Base-by-base conservation (phyloP, 2,113 vertebrate genomes). In the Macquaria australasica region DNA sequence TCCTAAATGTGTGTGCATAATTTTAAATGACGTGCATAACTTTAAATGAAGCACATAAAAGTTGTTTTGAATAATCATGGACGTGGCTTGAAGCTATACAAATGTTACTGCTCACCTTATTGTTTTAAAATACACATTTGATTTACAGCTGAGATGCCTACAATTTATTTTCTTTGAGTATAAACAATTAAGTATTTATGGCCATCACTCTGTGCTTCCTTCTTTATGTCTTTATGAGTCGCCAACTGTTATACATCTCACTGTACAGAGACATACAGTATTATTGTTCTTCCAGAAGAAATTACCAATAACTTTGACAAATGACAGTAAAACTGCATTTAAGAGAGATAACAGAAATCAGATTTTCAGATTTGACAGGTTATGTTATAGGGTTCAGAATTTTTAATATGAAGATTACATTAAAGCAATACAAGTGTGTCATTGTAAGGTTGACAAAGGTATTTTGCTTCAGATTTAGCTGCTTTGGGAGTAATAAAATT, bases 281-380 rank as follows among this genome's bases (percentile, higher is more conserved):
- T 64, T 58, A 90, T 86, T 85, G 79, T 68, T 73, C 84, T 82
- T 82, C 14, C 58, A 81, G 73, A 82, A 93, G 88, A 92, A 95
- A 94, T 91, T 84, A 88, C 91, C 92, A 94, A 91, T 91, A 85
- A 90, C 78, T 93, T 91, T 95, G 91, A 95, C 91, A 93, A 91
- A 95, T 92, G 77, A 88, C 70, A 71, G 67, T 89, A 85, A 90
- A 94, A 93, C 88, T 79, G 83, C 88, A 74, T 93, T 91, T 82
- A 92, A 91, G 88, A 91, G 83, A 85, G 90, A 92, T 92, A 89
- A 90, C 80, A 86, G 79, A 90, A 91, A 90, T 94, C 74, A 70
- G 82, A 92, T 89, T 89, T 86, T 92, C 75, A 86, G 74, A 91
- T 90, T 87, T 93, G 85, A 92, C 89, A 86, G 89, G 58, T 84